Conservation (phyloP, 2,888 invertebrate genomes). For the Rhyacophila evoluta region DNA sequence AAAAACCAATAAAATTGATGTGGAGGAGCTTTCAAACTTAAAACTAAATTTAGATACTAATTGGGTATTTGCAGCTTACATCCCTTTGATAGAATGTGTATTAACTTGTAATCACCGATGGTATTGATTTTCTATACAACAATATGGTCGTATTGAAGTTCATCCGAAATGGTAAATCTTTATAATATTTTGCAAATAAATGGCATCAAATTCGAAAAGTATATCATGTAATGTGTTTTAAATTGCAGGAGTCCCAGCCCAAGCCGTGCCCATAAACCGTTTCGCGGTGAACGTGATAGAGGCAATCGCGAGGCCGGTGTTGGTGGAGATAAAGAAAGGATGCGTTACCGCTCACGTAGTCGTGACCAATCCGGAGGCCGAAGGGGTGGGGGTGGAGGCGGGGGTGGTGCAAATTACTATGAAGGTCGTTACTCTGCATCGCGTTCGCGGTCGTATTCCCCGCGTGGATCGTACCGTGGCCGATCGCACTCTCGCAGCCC, state of each 20-base stretch:
- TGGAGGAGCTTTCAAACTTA: too few species aligned
- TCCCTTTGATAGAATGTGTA: too few species aligned
- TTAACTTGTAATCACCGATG: too few species aligned
- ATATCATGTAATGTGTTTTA: too few species aligned
- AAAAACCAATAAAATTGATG: too few species aligned
- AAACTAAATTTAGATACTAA: too few species aligned
- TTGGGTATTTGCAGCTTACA: too few species aligned
- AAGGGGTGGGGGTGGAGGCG: conserved; percentile 61
- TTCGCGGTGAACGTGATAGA: conserved; percentile 59
- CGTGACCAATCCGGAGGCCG: conserved; percentile 70
- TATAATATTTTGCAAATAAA: too few species aligned
- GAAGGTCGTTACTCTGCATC: conserved; percentile 72
- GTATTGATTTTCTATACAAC: too few species aligned
- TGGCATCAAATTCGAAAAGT: too few species aligned
- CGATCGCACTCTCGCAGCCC: conserved; percentile 81
- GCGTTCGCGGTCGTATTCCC: conserved; percentile 75
- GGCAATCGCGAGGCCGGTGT: conserved; percentile 59
- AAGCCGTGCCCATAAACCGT: conserved; percentile 60
- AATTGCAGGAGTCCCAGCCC: conserved; percentile 60
- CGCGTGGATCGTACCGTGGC: conserved; percentile 72
- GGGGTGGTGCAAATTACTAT: conserved; percentile 60
- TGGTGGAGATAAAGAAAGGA: conserved; percentile 58
- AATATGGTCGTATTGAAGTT: too few species aligned
- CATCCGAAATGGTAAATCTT: too few species aligned
- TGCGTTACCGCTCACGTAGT: conserved; percentile 65